Percentiles rank a stretch among this genome's conserved stretches.
Evolutionary conservation across 2,797 vertebrate species (phyloP).

Genomic region (Myiothlypis chrysogaster): DNA sequence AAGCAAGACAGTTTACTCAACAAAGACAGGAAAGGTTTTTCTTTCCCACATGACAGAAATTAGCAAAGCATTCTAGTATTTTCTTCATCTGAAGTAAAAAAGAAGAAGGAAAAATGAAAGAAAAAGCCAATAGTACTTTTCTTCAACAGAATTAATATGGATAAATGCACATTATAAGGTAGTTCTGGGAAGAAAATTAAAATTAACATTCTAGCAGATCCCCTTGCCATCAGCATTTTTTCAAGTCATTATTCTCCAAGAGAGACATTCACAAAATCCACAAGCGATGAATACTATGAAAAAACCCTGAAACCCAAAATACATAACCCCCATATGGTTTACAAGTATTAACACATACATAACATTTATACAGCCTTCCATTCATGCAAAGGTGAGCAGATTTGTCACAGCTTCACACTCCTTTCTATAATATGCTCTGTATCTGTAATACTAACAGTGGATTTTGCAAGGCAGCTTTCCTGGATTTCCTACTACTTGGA

Average conservation of each 20-base stretch:
- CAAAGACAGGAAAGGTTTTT: neutral
- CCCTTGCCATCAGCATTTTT: neutral
- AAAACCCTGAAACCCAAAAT: neutral
- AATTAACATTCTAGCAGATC: neutral
- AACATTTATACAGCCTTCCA: neutral
- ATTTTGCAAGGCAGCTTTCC: neutral
- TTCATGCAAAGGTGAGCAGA: neutral
- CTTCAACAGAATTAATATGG: neutral
- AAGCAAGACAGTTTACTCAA: neutral
- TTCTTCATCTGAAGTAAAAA: neutral
- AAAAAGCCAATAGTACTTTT: neutral
- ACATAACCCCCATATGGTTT: neutral
- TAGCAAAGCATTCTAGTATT: neutral
- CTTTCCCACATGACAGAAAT: neutral
- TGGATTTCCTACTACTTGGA: neutral
- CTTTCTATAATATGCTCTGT: neutral
- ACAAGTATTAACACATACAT: neutral
- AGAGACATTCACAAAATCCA: neutral
- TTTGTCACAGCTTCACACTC: neutral
- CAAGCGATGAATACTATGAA: neutral
- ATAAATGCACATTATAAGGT: neutral
- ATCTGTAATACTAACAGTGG: neutral
- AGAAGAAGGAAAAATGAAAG: neutral
- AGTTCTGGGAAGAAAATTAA: constrained; percentile 19
- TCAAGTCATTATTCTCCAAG: constrained; percentile 4